These are phyloP conservation scores for Hirtodrosophila duncani DNA, from an alignment of 2,888 invertebrate species.

Conservation along the genomic window DNA sequence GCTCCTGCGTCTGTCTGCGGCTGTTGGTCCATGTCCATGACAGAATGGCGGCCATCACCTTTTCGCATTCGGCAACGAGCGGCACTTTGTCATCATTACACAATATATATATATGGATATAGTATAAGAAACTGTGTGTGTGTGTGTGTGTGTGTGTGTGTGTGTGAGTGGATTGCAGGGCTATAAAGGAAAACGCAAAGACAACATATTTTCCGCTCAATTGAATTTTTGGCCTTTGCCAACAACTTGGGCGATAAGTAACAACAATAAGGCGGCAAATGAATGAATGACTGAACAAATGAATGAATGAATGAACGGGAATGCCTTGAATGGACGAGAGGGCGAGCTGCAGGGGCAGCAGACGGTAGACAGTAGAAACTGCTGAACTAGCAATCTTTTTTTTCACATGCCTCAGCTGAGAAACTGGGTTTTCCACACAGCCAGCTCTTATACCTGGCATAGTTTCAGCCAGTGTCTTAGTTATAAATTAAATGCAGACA, in stretches of 20 bases:
- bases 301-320: constrained; percentile 16
- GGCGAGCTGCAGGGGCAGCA: not conserved
- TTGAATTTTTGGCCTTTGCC: constrained; percentile 71
- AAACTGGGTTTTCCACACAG: not conserved
- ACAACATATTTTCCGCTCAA: constrained; percentile 75
- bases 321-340: constrained; percentile 12
- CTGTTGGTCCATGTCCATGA: too few species aligned
- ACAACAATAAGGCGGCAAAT: constrained; percentile 64
- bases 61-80: constrained; percentile 32
- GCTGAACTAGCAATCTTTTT: constrained; percentile 49
- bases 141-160: too few species aligned
- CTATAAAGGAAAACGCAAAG: constrained; percentile 66
- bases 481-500: constrained; percentile 65
- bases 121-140: too few species aligned
- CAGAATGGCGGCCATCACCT: constrained; percentile 36
- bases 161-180: too few species aligned
- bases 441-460: constrained; percentile 43
- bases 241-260: constrained; percentile 70
- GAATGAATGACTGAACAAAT: constrained; percentile 39
- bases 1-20: too few species aligned
- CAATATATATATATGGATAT: too few species aligned
- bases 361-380: constrained; percentile 36
- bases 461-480: constrained; percentile 30
- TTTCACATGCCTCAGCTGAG: too few species aligned
- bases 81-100: constrained; percentile 68